Percentiles rank a stretch among this genome's conserved stretches.
Evolutionary conservation across 2,797 vertebrate species (phyloP).

Genomic region (Chanos chanos): DNA sequence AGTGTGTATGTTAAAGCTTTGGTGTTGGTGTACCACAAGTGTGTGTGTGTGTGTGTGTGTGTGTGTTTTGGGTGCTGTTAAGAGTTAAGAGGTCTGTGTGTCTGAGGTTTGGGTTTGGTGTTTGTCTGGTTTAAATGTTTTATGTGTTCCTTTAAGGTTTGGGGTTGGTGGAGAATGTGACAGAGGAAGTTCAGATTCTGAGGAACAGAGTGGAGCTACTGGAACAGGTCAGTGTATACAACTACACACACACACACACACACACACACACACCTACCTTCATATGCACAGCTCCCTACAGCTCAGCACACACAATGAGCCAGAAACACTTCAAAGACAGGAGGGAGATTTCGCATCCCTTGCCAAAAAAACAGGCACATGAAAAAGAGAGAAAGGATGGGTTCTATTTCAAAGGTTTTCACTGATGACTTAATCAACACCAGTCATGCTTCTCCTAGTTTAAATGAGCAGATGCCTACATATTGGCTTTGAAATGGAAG

Average conservation of each 20-base stretch:
- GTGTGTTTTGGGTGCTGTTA: conserved; percentile 15
- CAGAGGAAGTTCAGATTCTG: conserved; percentile 79
- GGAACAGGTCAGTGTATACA: conserved; percentile 77
- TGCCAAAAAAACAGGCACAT: conserved; percentile 3
- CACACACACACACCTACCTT: conserved; percentile 22
- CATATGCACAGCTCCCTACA: not conserved
- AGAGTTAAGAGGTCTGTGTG: not conserved
- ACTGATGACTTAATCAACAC: conserved; percentile 24
- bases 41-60: conserved; percentile 13
- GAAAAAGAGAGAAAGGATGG: not conserved
- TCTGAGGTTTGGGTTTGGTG: conserved; percentile 11
- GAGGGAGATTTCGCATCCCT: too few species aligned
- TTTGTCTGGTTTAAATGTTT: conserved; percentile 14
- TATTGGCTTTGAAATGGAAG: too few species aligned
- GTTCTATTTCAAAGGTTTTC: conserved; percentile 9
- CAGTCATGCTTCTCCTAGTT: conserved; percentile 12
- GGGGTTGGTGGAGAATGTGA: conserved; percentile 60
- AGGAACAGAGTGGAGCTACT: conserved; percentile 79
- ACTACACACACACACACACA: conserved; percentile 10
- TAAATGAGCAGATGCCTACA: not conserved
- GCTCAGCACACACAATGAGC: not conserved
- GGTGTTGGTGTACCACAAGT: not conserved
- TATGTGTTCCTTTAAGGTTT: conserved; percentile 15
- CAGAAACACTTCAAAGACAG: not conserved
- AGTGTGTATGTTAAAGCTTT: not conserved